phyloP scores from a whole-genome alignment of 2,797 vertebrate genomes.

The Sebastolobus alascanus region DNA sequence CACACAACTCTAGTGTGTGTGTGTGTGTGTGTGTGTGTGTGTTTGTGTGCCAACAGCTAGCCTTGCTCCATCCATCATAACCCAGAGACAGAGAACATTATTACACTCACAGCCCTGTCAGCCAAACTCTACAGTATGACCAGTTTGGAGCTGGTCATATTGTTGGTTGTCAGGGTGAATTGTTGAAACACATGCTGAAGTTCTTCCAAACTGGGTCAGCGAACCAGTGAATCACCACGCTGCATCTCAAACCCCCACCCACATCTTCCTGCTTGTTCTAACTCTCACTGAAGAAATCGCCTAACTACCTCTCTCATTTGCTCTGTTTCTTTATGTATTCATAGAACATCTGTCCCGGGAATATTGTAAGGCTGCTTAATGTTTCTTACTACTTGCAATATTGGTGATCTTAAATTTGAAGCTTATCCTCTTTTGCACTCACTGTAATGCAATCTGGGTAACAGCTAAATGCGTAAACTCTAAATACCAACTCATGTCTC shows the following conservation, averaged over 20 bases:
- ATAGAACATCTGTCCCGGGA: constrained; percentile 47
- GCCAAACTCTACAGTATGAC: constrained; percentile 17
- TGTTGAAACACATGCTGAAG: constrained; percentile 65
- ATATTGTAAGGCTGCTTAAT: constrained; percentile 26
- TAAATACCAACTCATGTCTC: constrained; percentile 2
- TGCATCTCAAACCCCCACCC: constrained; percentile 56
- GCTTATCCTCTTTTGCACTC: constrained; percentile 14
- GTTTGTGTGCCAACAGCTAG: background rate
- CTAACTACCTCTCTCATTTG: constrained; percentile 55
- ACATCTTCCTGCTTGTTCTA: constrained; percentile 59
- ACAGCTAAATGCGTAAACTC: constrained; percentile 24
- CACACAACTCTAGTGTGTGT: constrained; percentile 3
- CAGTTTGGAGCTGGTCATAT: constrained; percentile 57
- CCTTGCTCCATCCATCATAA: constrained; percentile 28
- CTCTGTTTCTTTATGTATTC: constrained; percentile 51
- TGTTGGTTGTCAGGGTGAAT: constrained; percentile 68
- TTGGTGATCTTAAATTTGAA: background rate
- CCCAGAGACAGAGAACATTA: constrained; percentile 34
- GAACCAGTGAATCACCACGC: constrained; percentile 66
- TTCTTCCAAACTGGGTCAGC: constrained; percentile 68
- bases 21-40: background rate
- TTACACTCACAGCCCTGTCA: constrained; percentile 44
- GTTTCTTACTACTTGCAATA: constrained; percentile 16
- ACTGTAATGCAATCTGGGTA: background rate
- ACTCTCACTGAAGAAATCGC: constrained; percentile 57